Evolutionary conservation across 2,797 vertebrate genomes (phyloP).

Genomic region (Helarctos malayanus): DNA sequence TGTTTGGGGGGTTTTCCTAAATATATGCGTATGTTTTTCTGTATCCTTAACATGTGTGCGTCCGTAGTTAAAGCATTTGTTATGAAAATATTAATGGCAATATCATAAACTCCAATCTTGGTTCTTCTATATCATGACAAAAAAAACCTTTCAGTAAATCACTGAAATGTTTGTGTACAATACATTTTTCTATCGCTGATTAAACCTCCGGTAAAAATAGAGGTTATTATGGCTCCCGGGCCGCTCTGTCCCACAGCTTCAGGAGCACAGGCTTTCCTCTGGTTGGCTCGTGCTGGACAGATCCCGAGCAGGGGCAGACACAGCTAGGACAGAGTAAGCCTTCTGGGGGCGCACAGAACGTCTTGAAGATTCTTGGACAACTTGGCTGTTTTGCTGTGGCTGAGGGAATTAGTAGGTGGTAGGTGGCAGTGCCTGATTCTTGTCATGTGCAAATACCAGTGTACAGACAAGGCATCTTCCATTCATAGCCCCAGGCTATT

Average conservation of each 20-base stretch:
- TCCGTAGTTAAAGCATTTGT: not conserved
- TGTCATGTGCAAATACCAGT: not conserved
- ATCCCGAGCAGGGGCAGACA: not conserved
- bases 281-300: not conserved
- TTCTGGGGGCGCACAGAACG: not conserved
- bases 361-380: constrained; percentile 37
- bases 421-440: constrained; percentile 42
- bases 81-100: not conserved
- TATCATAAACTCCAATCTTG: not conserved
- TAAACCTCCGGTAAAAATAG: no score
- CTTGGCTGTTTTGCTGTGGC: not conserved
- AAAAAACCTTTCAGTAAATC: not conserved
- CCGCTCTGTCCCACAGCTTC: not conserved
- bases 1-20: not conserved
- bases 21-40: not conserved
- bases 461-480: not conserved
- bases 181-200: not conserved
- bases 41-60: not conserved
- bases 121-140: not conserved
- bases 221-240: not conserved
- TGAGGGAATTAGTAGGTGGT: constrained; percentile 30
- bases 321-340: accelerated
- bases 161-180: not conserved
- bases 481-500: not conserved
- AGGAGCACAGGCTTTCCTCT: not conserved